Evolutionary conservation across 2,888 invertebrate genomes (phyloP).

Genomic region (Tachystola acroxantha): DNA sequence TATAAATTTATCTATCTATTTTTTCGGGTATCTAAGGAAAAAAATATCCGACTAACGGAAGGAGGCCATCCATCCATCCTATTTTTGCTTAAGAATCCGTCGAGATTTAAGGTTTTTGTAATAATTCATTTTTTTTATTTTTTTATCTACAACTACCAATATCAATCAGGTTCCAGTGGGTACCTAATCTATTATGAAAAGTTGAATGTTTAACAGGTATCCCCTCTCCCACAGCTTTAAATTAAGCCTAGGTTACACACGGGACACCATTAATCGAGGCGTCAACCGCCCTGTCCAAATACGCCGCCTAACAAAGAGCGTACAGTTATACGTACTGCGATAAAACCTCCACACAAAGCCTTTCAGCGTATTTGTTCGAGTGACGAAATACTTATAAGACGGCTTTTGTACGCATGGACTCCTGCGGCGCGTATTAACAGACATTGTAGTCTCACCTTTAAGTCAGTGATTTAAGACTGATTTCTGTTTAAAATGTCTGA

Average conservation of each 20-base stretch:
- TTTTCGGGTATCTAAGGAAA: too few relatives aligned
- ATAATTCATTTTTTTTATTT: too few relatives aligned
- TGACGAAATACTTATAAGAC: conserved; percentile 57
- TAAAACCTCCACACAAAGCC: conserved; percentile 49
- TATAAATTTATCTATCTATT: too few relatives aligned
- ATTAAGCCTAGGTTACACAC: conserved; percentile 25
- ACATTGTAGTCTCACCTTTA: conserved; percentile 29
- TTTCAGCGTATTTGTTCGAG: conserved; percentile 58
- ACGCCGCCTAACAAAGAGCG: conserved; percentile 45
- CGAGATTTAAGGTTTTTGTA: too few relatives aligned
- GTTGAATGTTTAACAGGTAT: too few relatives aligned
- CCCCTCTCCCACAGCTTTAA: too few relatives aligned
- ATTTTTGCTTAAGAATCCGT: too few relatives aligned
- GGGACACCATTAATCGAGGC: conserved; percentile 51
- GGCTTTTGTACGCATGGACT: conserved; percentile 45
- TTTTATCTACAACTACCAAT: too few relatives aligned
- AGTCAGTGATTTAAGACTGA: conserved; percentile 23
- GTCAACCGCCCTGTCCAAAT: conserved; percentile 57
- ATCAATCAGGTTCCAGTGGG: too few relatives aligned
- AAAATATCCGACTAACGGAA: too few relatives aligned
- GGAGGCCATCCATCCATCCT: too few relatives aligned
- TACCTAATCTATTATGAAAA: too few relatives aligned
- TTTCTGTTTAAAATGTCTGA: conserved; percentile 20
- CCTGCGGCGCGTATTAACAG: conserved; percentile 39
- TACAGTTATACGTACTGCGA: conserved; percentile 53